phyloP scores from a whole-genome alignment of 2,797 vertebrate species.

The Vultur gryphus region DNA sequence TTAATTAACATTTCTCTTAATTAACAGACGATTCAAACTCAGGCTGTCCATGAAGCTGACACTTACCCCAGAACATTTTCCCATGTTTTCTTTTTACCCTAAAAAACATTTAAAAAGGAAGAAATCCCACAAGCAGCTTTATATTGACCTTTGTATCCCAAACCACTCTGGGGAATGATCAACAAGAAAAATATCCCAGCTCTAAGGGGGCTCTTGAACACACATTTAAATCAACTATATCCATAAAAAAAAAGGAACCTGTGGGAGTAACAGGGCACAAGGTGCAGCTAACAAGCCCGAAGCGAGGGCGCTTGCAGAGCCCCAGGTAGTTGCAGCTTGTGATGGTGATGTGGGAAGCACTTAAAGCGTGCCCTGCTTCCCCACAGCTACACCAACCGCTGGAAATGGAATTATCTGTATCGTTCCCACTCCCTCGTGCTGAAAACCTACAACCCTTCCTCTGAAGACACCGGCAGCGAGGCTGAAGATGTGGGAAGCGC shows the following conservation, averaged over 20 bases:
- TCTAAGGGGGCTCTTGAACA: neutral
- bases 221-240: neutral
- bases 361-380: neutral
- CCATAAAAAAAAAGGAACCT: neutral
- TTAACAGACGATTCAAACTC: neutral
- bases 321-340: too few relatives aligned
- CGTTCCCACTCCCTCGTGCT: neutral
- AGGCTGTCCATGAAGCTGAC: neutral
- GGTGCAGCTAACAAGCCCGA: neutral
- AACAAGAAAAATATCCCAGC: neutral
- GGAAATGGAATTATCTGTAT: accelerated
- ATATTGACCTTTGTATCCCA: neutral
- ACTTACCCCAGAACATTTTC: accelerated
- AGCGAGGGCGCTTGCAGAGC: neutral
- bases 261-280: neutral
- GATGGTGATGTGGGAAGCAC: neutral
- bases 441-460: neutral
- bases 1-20: neutral
- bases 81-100: neutral
- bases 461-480: neutral
- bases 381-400: neutral
- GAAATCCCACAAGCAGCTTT: neutral
- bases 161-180: neutral
- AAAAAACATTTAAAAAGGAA: neutral
- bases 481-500: neutral